Base-by-base conservation (phyloP, 2,797 vertebrate genomes). In the Coreius guichenoti region DNA sequence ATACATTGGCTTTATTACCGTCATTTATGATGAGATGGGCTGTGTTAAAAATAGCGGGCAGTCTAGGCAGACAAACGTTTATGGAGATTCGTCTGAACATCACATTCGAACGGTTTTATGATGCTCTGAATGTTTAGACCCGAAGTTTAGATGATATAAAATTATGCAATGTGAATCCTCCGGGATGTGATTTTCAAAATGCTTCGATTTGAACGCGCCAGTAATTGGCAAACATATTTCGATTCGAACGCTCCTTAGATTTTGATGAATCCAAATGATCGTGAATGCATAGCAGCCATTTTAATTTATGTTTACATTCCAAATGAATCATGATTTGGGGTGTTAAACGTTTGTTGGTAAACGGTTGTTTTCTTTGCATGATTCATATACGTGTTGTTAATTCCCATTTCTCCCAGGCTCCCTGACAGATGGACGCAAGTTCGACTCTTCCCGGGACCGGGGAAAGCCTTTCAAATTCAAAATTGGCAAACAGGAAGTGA, bases 391-490 rank as follows among this genome's bases (percentile, higher is more conserved):
- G 14, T 70, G n/a, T 13, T 8, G 8, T 16, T 1, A 3, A 23
- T 8, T 2, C 19, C 7, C 0, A 1, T 85, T 72, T 78, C 19
- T 39, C 3, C 19, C 91, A 96, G 96, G 97, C 77, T 96, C 95
- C 91, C 94, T 97, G 91, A 95, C 95, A 90, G 94, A 97, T 86
- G 97, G 97, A 82, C 96, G 94, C 92, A 97, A 96, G 91, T 97
- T 97, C 21, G 96, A 97, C 91, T 97, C 96, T 33, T 97, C 96
- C 33, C 95, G 96, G 33, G 96, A 97, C 92, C 94, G 96, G 92
- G 95, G 96, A 91, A 96, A 96, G 91, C 96, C 96, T 6, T 97
- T 97, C 93, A 96, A 95, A 88, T 97, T 97, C 82, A 94, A 94
- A 92, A 95, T 97, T 73, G 96, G 96, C 88, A 95, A 95, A 91